Percentiles rank a stretch among this genome's conserved stretches.
These are phyloP conservation scores for Archilochus colubris DNA, from an alignment of 2,113 vertebrate species.

Conservation along the genomic window DNA sequence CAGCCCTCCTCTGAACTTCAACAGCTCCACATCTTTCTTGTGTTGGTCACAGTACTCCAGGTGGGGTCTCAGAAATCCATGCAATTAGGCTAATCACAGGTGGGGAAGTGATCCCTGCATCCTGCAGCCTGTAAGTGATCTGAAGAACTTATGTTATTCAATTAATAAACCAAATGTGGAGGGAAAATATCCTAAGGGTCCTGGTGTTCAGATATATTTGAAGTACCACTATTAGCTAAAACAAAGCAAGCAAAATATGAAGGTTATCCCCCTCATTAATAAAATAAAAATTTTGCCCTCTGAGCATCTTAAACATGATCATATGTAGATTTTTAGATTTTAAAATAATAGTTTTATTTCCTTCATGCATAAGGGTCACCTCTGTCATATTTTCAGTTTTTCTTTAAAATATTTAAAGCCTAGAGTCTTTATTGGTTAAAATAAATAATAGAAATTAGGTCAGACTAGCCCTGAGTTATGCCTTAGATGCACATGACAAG, in stretches of 20 bases:
- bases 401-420: neutral
- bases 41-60: too few relatives aligned
- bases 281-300: neutral
- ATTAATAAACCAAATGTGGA: neutral
- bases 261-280: accelerated
- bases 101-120: neutral
- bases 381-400: neutral
- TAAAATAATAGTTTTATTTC: neutral
- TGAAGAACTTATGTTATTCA: neutral
- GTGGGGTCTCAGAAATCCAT: neutral
- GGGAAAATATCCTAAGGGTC: neutral
- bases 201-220: neutral
- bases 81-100: neutral
- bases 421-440: neutral
- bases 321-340: neutral
- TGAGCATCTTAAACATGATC: neutral
- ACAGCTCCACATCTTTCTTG: too few relatives aligned
- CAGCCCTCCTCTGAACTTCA: too few relatives aligned
- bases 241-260: neutral
- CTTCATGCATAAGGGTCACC: neutral
- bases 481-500: neutral
- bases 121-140: neutral
- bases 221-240: neutral
- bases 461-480: neutral
- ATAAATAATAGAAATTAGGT: neutral